These are phyloP conservation scores for Heliconius congener DNA, from an alignment of 1,140 invertebrate species.

Conservation along the genomic window DNA sequence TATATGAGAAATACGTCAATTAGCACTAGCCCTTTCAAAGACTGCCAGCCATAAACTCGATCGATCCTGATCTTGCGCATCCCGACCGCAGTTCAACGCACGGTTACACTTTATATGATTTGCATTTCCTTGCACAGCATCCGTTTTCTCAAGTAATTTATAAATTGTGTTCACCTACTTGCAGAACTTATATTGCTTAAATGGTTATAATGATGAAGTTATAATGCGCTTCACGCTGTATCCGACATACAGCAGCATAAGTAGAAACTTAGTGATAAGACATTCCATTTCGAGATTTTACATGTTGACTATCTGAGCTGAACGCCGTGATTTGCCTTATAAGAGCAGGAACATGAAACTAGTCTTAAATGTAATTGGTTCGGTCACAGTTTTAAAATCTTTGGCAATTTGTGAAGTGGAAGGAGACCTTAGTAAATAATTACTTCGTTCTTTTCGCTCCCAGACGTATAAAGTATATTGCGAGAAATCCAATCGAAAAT, in stretches of 20 bases:
- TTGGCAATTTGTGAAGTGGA: no score
- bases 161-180: slow-evolving; percentile 2
- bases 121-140: slow-evolving; percentile 24
- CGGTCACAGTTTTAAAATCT: no score
- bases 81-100: not conserved
- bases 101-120: slow-evolving; percentile 24
- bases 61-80: slow-evolving; percentile 4
- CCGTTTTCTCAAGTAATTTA: slow-evolving; percentile 22
- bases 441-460: no score
- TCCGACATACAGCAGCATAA: no score
- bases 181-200: no score
- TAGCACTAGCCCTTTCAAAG: not conserved
- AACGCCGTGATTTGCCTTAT: not conserved
- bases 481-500: no score
- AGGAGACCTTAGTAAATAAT: no score
- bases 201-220: no score
- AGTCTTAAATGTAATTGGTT: not conserved
- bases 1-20: not conserved
- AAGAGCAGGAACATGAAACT: not conserved
- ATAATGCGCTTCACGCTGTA: no score
- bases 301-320: not conserved
- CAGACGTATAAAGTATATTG: no score
- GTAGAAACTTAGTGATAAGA: not conserved
- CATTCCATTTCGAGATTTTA: not conserved
- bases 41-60: not conserved